phyloP scores from a whole-genome alignment of 2,888 invertebrate genomes.

The Stomorhina lunata region DNA sequence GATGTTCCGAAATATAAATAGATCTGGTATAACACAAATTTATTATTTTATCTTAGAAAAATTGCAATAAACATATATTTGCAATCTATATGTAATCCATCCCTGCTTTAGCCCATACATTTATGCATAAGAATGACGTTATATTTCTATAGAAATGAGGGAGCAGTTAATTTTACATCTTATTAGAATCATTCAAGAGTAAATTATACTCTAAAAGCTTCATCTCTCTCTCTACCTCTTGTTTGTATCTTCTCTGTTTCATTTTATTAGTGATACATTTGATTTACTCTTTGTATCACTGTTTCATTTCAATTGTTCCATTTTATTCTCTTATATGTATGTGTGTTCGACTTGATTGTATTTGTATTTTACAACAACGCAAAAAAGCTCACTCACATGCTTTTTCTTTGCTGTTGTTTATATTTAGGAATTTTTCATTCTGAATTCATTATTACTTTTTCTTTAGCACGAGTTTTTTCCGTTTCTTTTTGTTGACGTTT shows the following conservation, averaged over 20 bases:
- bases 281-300: neutral
- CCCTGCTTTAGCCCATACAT: no score
- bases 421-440: no score
- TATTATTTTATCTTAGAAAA: no score
- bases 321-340: neutral
- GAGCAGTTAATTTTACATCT: neutral
- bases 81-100: no score
- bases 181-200: no score
- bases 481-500: neutral
- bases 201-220: no score
- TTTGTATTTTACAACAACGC: neutral
- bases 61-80: no score
- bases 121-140: no score
- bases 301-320: neutral
- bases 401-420: neutral
- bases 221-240: neutral
- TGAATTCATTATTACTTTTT: neutral
- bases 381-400: constrained; percentile 15
- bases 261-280: neutral
- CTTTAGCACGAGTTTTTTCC: neutral
- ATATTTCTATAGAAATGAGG: no score
- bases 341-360: no score
- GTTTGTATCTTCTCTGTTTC: neutral
- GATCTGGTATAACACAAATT: no score
- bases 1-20: no score